phyloP scores from a whole-genome alignment of 2,113 vertebrate species.

The Piliocolobus tephrosceles region DNA sequence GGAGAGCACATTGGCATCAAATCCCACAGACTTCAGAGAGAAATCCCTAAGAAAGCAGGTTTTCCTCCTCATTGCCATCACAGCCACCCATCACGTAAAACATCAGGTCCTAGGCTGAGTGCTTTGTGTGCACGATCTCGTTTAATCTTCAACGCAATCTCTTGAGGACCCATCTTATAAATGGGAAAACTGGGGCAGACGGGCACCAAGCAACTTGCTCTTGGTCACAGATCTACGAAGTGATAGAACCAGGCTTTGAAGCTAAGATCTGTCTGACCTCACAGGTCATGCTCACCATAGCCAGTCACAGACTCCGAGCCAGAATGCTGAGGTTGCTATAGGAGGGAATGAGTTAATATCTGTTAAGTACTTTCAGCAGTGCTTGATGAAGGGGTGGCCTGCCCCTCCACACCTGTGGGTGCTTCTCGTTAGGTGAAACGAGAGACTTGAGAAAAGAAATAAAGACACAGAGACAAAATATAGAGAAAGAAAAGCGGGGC shows the following conservation, averaged over 20 bases:
- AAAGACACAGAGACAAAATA: no score
- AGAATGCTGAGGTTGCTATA: background rate
- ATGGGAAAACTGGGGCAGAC: background rate
- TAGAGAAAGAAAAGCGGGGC: no score
- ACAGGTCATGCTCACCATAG: background rate
- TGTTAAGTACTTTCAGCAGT: background rate
- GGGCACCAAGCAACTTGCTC: background rate
- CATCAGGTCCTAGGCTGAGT: background rate
- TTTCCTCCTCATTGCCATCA: background rate
- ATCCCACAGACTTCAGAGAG: background rate
- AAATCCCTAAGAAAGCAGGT: background rate
- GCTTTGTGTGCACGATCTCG: background rate
- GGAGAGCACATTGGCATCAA: background rate
- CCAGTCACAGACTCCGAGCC: background rate
- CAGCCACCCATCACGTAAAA: background rate
- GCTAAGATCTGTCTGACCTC: background rate
- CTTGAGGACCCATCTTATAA: background rate
- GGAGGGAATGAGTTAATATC: background rate
- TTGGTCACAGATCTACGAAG: background rate
- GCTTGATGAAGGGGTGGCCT: no score
- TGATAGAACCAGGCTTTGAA: background rate
- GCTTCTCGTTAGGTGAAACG: no score
- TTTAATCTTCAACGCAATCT: background rate
- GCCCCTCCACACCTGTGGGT: no score
- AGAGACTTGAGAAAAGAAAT: no score